phyloP scores from a whole-genome alignment of 2,113 vertebrate genomes.

The Clarias gariepinus region DNA sequence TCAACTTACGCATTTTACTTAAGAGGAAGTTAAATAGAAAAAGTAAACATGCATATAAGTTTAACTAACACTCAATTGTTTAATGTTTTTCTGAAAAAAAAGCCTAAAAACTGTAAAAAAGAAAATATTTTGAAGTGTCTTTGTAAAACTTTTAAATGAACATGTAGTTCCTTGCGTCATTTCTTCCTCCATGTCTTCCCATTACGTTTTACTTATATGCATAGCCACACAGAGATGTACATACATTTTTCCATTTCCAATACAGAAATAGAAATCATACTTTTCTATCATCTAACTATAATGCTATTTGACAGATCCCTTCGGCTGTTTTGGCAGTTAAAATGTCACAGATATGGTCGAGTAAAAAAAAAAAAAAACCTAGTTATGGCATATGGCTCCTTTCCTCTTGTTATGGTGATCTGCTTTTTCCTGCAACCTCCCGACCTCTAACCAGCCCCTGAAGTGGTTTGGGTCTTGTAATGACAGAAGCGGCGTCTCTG shows the following conservation, averaged over 20 bases:
- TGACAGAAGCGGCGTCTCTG: slow-evolving; percentile 31
- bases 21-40: too few species aligned
- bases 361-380: slow-evolving; percentile 13
- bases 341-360: slow-evolving; percentile 8
- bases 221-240: background rate
- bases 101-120: background rate
- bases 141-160: background rate
- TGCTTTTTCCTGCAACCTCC: slow-evolving; percentile 17
- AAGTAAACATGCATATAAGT: too few species aligned
- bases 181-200: background rate
- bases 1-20: too few species aligned
- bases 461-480: slow-evolving; percentile 40
- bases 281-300: slow-evolving; percentile 23
- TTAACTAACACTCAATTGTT: too few species aligned
- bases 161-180: background rate
- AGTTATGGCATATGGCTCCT: slow-evolving; percentile 28
- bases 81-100: too few species aligned
- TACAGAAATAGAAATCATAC: background rate
- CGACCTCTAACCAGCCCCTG: slow-evolving; percentile 35
- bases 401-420: slow-evolving; percentile 41
- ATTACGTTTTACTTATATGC: background rate
- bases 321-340: background rate
- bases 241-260: background rate
- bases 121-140: background rate
- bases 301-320: slow-evolving; percentile 19